Evolutionary conservation across 2,888 invertebrate species (phyloP).

Genomic region (Andrena dorsata): DNA sequence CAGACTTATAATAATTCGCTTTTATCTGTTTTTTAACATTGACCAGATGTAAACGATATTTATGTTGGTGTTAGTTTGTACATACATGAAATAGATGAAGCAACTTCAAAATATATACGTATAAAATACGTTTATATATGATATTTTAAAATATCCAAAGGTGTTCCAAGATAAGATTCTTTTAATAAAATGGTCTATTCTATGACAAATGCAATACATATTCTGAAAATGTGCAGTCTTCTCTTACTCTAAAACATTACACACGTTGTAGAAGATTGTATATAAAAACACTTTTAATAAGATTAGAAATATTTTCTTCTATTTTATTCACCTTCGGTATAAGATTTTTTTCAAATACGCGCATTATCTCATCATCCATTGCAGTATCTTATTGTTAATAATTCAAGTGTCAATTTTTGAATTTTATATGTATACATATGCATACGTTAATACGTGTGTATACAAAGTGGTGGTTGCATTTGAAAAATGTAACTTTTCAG

Average conservation of each 20-base stretch:
- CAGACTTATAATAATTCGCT: constrained; percentile 7
- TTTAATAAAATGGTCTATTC: constrained; percentile 46
- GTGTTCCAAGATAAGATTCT: constrained; percentile 46
- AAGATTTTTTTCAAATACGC: constrained; percentile 21
- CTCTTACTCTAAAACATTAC: constrained; percentile 40
- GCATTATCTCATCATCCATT: constrained; percentile 43
- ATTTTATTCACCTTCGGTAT: constrained; percentile 26
- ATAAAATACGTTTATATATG: constrained; percentile 30
- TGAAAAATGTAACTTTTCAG: constrained; percentile 62
- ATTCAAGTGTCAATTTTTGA: constrained; percentile 37
- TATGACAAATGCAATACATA: constrained; percentile 59
- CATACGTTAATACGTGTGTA: constrained; percentile 23
- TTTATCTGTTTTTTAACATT: constrained; percentile 37
- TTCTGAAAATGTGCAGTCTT: constrained; percentile 50
- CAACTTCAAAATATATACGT: constrained; percentile 31
- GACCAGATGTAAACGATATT: constrained; percentile 47
- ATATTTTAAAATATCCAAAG: constrained; percentile 37
- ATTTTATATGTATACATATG: constrained; percentile 46
- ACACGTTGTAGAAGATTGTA: constrained; percentile 50
- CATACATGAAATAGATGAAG: constrained; percentile 38
- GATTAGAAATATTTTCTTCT: constrained; percentile 41
- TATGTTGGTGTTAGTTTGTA: constrained; percentile 44
- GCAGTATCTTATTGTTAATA: constrained; percentile 29
- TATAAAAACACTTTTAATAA: constrained; percentile 54
- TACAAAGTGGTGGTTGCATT: constrained; percentile 33